These are phyloP conservation scores for Hoplostethus mediterraneus DNA, from an alignment of 2,797 vertebrate genomes.

Conservation along the genomic window DNA sequence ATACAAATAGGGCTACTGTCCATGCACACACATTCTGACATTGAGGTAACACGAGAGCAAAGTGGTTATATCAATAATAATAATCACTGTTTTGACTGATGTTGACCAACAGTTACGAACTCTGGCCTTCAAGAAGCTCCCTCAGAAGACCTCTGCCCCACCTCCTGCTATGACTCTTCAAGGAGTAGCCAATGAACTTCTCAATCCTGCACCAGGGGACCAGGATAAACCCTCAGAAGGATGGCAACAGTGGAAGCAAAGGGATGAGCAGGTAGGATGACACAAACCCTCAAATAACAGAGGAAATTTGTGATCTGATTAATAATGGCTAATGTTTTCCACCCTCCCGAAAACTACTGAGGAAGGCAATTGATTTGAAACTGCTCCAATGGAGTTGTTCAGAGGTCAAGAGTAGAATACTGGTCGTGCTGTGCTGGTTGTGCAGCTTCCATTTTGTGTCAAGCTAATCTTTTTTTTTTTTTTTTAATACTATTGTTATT, in stretches of 20 bases:
- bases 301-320: neutral
- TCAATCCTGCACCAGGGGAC: constrained; percentile 71
- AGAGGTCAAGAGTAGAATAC: neutral
- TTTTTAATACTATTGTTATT: too few species aligned
- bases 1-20: neutral
- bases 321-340: neutral
- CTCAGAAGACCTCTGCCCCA: constrained; percentile 88
- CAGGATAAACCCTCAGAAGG: constrained; percentile 83
- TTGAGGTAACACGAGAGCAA: too few species aligned
- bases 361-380: neutral
- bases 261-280: constrained; percentile 90
- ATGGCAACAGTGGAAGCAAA: constrained; percentile 95
- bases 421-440: neutral
- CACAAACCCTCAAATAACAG: neutral
- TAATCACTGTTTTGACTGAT: neutral
- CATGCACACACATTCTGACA: neutral
- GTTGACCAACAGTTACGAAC: constrained; percentile 87
- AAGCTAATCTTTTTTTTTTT: too few species aligned
- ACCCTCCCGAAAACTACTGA: neutral
- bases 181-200: constrained; percentile 87
- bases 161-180: constrained; percentile 74
- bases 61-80: neutral
- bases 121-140: constrained; percentile 96
- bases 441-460: neutral
- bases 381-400: neutral